Conservation (phyloP, 2,797 vertebrate species). For the Gorsachius magnificus region DNA sequence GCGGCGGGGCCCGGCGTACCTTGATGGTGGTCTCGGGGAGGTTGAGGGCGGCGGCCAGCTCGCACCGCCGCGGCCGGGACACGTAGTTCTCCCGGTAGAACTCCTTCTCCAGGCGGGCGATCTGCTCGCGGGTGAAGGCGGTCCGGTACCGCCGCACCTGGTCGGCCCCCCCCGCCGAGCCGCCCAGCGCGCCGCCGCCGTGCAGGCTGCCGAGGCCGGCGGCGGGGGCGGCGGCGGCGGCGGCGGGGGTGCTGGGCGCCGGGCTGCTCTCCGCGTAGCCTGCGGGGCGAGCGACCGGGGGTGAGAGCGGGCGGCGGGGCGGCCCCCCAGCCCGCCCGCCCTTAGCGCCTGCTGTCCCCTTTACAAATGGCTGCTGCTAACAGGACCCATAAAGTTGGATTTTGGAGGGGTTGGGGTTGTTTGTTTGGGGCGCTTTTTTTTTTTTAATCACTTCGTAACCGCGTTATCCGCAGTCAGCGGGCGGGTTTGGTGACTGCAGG, state of each 20-base stretch:
- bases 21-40: constrained; percentile 98
- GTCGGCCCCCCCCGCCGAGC: constrained; percentile 90
- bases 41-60: constrained; percentile 94
- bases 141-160: constrained; percentile 95
- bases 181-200: constrained; percentile 79
- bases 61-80: constrained; percentile 94
- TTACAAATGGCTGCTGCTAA: constrained; percentile 63
- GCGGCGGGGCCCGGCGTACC: constrained; percentile 74
- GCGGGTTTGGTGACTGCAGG: not conserved
- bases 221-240: constrained; percentile 76
- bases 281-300: constrained; percentile 47
- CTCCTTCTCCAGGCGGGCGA: constrained; percentile 92
- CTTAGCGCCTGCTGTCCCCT: constrained; percentile 68
- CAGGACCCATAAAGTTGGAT: constrained; percentile 67
- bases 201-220: constrained; percentile 80
- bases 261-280: constrained; percentile 91
- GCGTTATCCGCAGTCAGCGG: constrained; percentile 20
- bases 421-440: no score
- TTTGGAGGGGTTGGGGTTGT: no score
- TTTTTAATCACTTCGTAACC: constrained; percentile 25
- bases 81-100: constrained; percentile 98
- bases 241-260: constrained; percentile 82
- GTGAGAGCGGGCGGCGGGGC: not conserved
- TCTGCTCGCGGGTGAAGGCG: constrained; percentile 94
- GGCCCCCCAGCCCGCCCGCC: not conserved